Conservation (phyloP, 2,113 vertebrate genomes). For the Triplophysa siluroides region DNA sequence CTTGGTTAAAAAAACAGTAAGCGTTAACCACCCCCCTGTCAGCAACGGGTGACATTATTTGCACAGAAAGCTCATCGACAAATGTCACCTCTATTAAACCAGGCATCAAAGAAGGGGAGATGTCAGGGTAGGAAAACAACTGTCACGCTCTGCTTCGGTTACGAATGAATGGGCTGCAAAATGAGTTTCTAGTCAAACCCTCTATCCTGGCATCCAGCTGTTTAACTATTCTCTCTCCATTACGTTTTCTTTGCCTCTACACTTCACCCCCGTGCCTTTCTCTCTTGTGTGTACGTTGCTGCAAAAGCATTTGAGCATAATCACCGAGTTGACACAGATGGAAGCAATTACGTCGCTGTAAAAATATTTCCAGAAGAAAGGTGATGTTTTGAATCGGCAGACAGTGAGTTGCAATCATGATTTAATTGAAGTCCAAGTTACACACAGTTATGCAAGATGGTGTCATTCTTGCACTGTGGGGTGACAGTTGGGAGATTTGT, state of each 20-base stretch:
- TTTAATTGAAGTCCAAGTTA: conserved; percentile 69
- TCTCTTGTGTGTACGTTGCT: conserved; percentile 15
- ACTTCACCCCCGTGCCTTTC: background rate
- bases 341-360: conserved; percentile 73
- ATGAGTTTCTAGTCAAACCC: conserved; percentile 40
- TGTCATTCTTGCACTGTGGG: conserved; percentile 45
- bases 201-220: background rate
- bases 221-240: conserved; percentile 1
- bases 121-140: conserved; percentile 38
- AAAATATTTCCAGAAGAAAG: conserved; percentile 75
- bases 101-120: conserved; percentile 53
- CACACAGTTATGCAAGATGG: conserved; percentile 60
- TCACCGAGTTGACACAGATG: conserved; percentile 72
- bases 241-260: conserved; percentile 9
- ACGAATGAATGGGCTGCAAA: conserved; percentile 52
- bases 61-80: conserved; percentile 63
- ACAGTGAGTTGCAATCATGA: conserved; percentile 71
- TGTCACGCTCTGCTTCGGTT: conserved; percentile 42
- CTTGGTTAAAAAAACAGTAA: background rate
- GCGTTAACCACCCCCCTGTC: conserved; percentile 15
- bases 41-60: conserved; percentile 57
- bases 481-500: conserved; percentile 35
- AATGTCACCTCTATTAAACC: conserved; percentile 62
- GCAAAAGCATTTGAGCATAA: conserved; percentile 67
- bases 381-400: conserved; percentile 70